These are phyloP conservation scores for Sebastes matsubarae DNA, from an alignment of 2,797 vertebrate species.

Conservation along the genomic window DNA sequence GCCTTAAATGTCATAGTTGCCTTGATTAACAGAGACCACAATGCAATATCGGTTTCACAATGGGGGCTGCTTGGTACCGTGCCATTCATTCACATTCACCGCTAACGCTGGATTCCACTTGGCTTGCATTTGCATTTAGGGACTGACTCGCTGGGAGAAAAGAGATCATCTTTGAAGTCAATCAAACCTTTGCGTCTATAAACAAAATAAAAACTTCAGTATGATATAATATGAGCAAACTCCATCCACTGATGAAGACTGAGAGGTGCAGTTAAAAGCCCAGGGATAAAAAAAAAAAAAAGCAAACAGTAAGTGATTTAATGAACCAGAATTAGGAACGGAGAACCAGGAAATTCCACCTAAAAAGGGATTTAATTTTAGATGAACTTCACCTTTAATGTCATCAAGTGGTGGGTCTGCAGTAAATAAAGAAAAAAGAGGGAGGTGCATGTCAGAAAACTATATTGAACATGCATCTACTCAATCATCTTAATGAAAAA, in stretches of 20 bases:
- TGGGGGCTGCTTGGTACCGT: slow-evolving; percentile 41
- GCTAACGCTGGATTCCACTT: slow-evolving; percentile 15
- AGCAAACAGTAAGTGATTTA: neutral
- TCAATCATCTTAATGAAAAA: neutral
- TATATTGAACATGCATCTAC: neutral
- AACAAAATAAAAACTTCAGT: neutral
- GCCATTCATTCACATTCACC: slow-evolving; percentile 48
- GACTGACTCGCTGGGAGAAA: slow-evolving; percentile 1
- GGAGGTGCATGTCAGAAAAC: neutral
- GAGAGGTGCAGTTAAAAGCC: neutral
- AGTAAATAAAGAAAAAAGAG: neutral
- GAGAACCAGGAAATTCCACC: neutral
- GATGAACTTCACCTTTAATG: neutral
- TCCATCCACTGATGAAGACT: neutral
- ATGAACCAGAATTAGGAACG: neutral
- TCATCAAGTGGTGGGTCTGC: neutral
- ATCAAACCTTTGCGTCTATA: neutral
- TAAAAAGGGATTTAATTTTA: neutral
- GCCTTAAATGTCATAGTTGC: slow-evolving; percentile 76
- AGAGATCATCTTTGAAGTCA: slow-evolving; percentile 13
- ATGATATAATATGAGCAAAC: neutral
- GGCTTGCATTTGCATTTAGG: slow-evolving; percentile 23
- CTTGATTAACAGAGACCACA: slow-evolving; percentile 71
- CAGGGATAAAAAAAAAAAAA: neutral
- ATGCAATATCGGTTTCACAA: slow-evolving; percentile 49